Evolutionary conservation across 2,888 invertebrate genomes (phyloP).

Genomic region (Diadegma fenestrale): DNA sequence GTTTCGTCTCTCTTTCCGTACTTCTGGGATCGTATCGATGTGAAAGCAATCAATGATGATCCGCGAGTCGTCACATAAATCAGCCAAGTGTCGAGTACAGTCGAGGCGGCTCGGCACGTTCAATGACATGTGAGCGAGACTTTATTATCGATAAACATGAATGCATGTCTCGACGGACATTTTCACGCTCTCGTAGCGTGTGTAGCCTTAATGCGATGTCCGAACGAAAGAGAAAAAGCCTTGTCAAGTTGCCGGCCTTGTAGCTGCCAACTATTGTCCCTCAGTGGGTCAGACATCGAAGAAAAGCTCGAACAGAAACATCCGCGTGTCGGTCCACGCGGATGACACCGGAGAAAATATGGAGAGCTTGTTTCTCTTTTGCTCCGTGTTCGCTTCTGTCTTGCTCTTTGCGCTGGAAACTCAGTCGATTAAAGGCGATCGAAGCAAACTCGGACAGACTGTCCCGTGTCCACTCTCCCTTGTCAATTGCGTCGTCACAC

Average conservation of each 20-base stretch:
- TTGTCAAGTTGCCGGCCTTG: conserved; percentile 34
- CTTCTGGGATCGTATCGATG: not conserved
- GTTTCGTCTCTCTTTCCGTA: too few relatives aligned
- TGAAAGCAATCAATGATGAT: not conserved
- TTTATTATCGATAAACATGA: conserved; percentile 27
- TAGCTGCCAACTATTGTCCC: conserved; percentile 49
- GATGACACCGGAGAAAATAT: conserved; percentile 48
- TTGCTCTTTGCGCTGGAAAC: conserved; percentile 65
- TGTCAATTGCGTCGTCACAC: conserved; percentile 16
- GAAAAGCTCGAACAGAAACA: conserved; percentile 37
- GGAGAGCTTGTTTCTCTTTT: conserved; percentile 46
- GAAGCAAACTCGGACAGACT: conserved; percentile 69
- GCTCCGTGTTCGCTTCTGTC: conserved; percentile 33
- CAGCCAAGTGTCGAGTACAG: conserved; percentile 39
- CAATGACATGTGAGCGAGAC: conserved; percentile 44
- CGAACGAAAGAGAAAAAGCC: conserved; percentile 42
- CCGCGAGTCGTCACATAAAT: not conserved
- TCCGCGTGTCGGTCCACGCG: conserved; percentile 48
- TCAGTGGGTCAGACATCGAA: conserved; percentile 56
- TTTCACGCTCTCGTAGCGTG: not conserved
- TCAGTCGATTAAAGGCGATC: conserved; percentile 79
- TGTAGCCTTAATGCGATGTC: conserved; percentile 10
- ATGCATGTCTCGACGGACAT: not conserved
- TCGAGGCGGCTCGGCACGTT: conserved; percentile 68
- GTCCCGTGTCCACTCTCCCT: conserved; percentile 4